Conservation (phyloP, 2,113 vertebrate species). For the Spizaetus ornatus region DNA sequence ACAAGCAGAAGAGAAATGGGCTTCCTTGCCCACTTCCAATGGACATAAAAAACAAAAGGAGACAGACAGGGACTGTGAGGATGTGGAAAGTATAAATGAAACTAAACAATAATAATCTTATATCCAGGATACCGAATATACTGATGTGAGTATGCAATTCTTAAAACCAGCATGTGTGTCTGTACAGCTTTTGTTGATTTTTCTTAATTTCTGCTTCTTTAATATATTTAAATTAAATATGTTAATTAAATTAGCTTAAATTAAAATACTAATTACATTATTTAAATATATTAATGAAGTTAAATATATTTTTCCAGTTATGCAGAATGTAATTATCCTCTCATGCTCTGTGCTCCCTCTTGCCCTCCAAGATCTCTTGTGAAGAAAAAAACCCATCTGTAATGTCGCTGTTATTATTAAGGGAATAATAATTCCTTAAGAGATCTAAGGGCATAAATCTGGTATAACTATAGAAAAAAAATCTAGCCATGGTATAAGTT, state of each 20-base stretch:
- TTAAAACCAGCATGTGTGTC: background rate
- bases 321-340: background rate
- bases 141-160: background rate
- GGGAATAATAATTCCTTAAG: background rate
- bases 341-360: background rate
- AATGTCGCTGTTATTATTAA: background rate
- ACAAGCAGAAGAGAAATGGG: background rate
- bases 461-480: background rate
- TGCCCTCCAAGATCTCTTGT: background rate
- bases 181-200: background rate
- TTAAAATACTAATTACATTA: background rate
- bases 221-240: background rate
- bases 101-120: background rate
- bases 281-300: background rate
- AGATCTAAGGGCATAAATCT: background rate
- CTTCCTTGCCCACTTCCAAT: background rate
- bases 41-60: background rate
- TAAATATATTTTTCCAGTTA: background rate
- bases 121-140: background rate
- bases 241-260: background rate
- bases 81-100: background rate
- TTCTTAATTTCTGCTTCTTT: background rate
- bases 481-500: background rate
- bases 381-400: background rate
- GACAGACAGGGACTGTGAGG: background rate